Conservation (phyloP, 1,140 invertebrate genomes). For the Pteromalus puparum region DNA sequence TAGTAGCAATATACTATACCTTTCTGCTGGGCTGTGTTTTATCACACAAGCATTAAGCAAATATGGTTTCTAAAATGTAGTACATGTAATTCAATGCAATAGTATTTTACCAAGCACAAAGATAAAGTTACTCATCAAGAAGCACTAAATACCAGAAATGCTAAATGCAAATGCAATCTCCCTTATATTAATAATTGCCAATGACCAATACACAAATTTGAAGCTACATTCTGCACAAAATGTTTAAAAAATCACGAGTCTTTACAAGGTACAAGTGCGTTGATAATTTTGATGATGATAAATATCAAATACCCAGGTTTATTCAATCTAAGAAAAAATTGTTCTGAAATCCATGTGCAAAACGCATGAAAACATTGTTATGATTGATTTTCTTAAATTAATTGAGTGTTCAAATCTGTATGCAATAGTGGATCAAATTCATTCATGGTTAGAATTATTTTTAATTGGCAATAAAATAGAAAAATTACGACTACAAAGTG, state of each 20-base stretch:
- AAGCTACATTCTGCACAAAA: conserved; percentile 7
- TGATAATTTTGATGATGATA: conserved; percentile 47
- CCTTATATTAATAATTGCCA: conserved; percentile 4
- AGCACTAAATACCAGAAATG: neutral
- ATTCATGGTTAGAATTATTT: conserved; percentile 27
- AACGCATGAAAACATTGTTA: conserved; percentile 29
- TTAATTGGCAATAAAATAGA: neutral
- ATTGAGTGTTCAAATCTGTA: conserved; percentile 31
- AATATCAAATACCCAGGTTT: neutral
- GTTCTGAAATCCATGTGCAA: conserved; percentile 38
- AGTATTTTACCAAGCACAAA: neutral
- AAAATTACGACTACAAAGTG: neutral
- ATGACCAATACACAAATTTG: conserved; percentile 40
- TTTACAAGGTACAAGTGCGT: conserved; percentile 72
- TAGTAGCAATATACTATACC: neutral
- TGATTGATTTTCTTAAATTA: conserved; percentile 33
- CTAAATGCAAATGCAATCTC: conserved; percentile 7
- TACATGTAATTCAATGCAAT: neutral
- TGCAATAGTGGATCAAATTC: neutral
- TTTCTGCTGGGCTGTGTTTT: neutral
- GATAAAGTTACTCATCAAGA: neutral
- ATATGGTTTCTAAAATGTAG: neutral
- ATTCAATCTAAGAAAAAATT: conserved; percentile 13
- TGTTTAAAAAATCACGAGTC: conserved; percentile 61
- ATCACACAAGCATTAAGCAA: neutral